Conservation (phyloP, 2,888 invertebrate genomes). For the Cosmopolites sordidus region DNA sequence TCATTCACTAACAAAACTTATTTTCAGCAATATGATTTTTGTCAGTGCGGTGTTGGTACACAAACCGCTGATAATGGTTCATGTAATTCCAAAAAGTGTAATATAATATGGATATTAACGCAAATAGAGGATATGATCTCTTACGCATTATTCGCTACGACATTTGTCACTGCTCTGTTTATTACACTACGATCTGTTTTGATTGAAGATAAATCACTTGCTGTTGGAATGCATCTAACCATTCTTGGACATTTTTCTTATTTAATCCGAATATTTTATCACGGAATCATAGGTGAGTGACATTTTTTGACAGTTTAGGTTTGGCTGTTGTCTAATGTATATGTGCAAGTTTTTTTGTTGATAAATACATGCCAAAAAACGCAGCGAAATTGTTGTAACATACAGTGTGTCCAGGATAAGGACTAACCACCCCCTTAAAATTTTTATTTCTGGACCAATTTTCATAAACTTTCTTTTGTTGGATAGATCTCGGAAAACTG, state of each 20-base stretch:
- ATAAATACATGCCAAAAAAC: no score
- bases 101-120: constrained; percentile 50
- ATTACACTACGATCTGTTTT: constrained; percentile 55
- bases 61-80: constrained; percentile 52
- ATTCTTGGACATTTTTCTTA: constrained; percentile 55
- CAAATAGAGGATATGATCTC: constrained; percentile 39
- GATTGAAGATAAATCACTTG: constrained; percentile 59
- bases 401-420: no score
- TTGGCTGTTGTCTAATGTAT: no score
- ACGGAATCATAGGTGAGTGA: constrained; percentile 52
- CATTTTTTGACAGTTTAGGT: background rate
- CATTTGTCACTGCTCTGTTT: constrained; percentile 51
- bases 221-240: constrained; percentile 56
- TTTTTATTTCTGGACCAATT: no score
- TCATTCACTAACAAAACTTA: no score
- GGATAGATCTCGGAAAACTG: no score
- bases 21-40: constrained; percentile 50
- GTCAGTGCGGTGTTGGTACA: constrained; percentile 49
- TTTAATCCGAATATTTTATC: constrained; percentile 60
- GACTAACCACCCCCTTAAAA: no score
- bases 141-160: constrained; percentile 42
- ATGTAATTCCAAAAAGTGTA: constrained; percentile 52
- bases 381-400: no score
- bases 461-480: no score
- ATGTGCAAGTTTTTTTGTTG: no score